Percentiles rank a stretch among this genome's conserved stretches.
Conservation (phyloP, 2,888 invertebrate genomes). For the Priapulus caudatus region DNA sequence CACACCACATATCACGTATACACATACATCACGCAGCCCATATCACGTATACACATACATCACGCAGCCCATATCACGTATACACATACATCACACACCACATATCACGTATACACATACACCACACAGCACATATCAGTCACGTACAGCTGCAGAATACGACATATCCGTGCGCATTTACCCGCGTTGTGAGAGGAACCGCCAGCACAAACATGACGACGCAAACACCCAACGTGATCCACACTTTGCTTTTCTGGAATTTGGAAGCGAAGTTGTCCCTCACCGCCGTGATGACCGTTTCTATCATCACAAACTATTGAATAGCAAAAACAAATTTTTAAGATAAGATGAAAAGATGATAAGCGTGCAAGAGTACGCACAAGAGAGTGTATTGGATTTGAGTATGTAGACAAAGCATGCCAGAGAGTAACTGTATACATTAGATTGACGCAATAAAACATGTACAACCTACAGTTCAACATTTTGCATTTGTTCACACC, state of each 20-base stretch:
- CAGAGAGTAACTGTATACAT: too few relatives aligned
- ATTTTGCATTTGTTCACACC: too few relatives aligned
- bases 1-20: not conserved
- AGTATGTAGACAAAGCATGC: too few relatives aligned
- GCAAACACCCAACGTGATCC: slow-evolving; percentile 51
- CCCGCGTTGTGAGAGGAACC: slow-evolving; percentile 59
- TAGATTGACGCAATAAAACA: too few relatives aligned
- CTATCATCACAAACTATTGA: slow-evolving; percentile 68
- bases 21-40: too few relatives aligned
- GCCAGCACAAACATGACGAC: slow-evolving; percentile 53
- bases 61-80: not conserved
- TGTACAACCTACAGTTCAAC: too few relatives aligned
- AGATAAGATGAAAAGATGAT: too few relatives aligned
- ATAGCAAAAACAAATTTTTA: too few relatives aligned
- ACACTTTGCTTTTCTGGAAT: slow-evolving; percentile 45
- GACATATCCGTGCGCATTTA: slow-evolving; percentile 37
- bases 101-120: not conserved
- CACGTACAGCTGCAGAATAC: not conserved
- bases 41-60: not conserved
- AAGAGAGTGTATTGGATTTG: too few relatives aligned
- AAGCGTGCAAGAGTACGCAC: too few relatives aligned
- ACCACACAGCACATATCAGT: not conserved
- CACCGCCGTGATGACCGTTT: slow-evolving; percentile 59
- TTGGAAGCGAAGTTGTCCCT: slow-evolving; percentile 53
- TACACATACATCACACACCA: not conserved